Evolutionary conservation across 92 coral and sea anemone genomes (phyloP), one percentile per base, ranked within the genome.

Genomic region (Blastomussa wellsi): DNA sequence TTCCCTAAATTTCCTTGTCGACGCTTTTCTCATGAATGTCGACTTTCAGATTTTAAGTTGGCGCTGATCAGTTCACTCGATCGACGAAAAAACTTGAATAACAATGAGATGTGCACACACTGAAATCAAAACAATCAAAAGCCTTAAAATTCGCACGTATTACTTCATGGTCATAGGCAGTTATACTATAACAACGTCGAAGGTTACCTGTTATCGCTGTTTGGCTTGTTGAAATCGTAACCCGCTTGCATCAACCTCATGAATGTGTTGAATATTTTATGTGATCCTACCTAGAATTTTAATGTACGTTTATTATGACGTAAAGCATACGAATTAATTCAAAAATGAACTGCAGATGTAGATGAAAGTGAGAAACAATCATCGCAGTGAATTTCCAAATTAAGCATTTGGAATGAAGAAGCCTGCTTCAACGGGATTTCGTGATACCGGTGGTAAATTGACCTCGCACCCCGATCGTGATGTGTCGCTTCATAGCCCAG

Each of bases 251-350:
- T n/a, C n/a, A n/a, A n/a, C n/a, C n/a, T n/a, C n/a, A n/a, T 77
- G 31, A 41, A 55, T 4, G 37, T 55, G 12, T 35, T 77, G 47
- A 77, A 77, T 77, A 70, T 70, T 53, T 55, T 24, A 53, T n/a
- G 33, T 77, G 69, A 55, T 36, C 48, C 33, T 69, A 38, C 48
- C 66, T n/a, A 35, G 68, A 57, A 32, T 77, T 52, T 35, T 77
- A 53, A 31, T 55, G 17, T 28, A 24, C 7, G 22, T 74, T 24
- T 38, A 15, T 39, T 74, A 26, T 47, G 20, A 38, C 11, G 7
- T 75, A n/a, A n/a, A n/a, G n/a, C n/a, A n/a, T n/a, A n/a, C n/a
- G n/a, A n/a, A n/a, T n/a, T n/a, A n/a, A n/a, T n/a, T n/a, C n/a
- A n/a, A n/a, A n/a, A n/a, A n/a, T n/a, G n/a, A n/a, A n/a, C n/a